Base-by-base conservation (phyloP, 1,140 invertebrate species). In the Hormaphis cornu region DNA sequence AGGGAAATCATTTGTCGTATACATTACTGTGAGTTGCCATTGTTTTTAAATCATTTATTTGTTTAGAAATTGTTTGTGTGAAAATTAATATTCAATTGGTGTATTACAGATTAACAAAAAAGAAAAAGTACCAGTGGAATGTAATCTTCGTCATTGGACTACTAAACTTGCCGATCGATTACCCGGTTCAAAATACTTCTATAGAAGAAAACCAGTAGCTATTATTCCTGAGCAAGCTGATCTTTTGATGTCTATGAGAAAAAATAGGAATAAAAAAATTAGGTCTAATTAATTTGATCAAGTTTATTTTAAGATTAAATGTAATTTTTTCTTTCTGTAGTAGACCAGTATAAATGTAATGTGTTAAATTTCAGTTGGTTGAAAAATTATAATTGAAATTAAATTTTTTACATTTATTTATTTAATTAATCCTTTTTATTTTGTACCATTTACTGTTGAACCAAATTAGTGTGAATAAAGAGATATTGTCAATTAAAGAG, bases 1-100 rank as follows among this genome's bases (percentile, higher is more conserved):
- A 78, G 83, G 83, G 20, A 93, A 92, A 78, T 85, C 90, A 75
- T 95, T 95, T 80, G 84, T 81, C 75, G 82, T 91, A 8, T 88
- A 81, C 58, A 81, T 95, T 8, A 92, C 85, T 7, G 86, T 93
- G 78, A 78, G 76, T 75, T 66, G 9, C 14, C 48, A 24, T 71
- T 61, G 28, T 66, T 30, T 33, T 69, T 69, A 61, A 54, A n/a
- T 72, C 18, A 9, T 35, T 6, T 9, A 18, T 30, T 66, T 48
- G 18, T 40, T 20, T 56, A 54, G 16, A 69, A 44, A 53, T 14
- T 72, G 16, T 7, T 4, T 30, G 24, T 42, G 30, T 14, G 18
- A 70, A 52, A 42, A 33, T 28, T 56, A 8, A 44, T 53, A 4
- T 35, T 54, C 16, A 0, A 2, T 20, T 35, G 40, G 26, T 48